Evolutionary conservation across 2,797 vertebrate genomes (phyloP).

Genomic region (Brachymystax lenok): DNA sequence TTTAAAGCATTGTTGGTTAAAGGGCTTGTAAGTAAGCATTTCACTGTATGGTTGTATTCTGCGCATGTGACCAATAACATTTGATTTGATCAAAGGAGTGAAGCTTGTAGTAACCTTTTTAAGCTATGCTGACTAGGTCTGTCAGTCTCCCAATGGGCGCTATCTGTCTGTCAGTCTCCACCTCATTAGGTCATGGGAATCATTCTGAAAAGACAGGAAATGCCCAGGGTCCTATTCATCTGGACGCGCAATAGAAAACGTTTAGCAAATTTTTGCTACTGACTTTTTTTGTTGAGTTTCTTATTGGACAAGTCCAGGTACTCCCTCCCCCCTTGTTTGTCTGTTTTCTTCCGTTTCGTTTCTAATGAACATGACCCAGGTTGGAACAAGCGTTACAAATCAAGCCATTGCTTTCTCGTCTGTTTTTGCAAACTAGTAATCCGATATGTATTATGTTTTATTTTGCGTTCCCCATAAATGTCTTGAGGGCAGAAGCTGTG

Average conservation of each 20-base stretch:
- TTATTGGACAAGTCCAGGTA: background rate
- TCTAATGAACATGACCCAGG: background rate
- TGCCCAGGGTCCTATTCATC: background rate
- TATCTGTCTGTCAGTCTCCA: background rate
- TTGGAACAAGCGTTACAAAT: background rate
- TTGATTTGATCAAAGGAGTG: too few relatives aligned
- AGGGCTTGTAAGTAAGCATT: too few relatives aligned
- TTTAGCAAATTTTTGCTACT: background rate
- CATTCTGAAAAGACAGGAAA: background rate
- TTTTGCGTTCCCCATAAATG: background rate
- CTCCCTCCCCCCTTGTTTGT: background rate
- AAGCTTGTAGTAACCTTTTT: too few relatives aligned
- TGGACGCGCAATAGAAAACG: background rate
- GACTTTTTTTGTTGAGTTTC: too few relatives aligned
- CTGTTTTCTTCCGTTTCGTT: background rate
- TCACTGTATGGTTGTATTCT: too few relatives aligned
- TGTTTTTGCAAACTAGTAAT: background rate
- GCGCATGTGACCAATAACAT: too few relatives aligned
- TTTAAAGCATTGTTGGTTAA: too few relatives aligned
- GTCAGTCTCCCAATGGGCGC: too few relatives aligned
- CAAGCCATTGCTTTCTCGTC: background rate
- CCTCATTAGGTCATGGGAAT: background rate
- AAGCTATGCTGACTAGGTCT: too few relatives aligned
- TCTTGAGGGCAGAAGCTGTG: background rate
- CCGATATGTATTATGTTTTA: background rate